A percentile compares a stretch with the other conserved stretches of the same genome.
Conservation (phyloP, 2,113 vertebrate genomes). For the Phocoena sinus region DNA sequence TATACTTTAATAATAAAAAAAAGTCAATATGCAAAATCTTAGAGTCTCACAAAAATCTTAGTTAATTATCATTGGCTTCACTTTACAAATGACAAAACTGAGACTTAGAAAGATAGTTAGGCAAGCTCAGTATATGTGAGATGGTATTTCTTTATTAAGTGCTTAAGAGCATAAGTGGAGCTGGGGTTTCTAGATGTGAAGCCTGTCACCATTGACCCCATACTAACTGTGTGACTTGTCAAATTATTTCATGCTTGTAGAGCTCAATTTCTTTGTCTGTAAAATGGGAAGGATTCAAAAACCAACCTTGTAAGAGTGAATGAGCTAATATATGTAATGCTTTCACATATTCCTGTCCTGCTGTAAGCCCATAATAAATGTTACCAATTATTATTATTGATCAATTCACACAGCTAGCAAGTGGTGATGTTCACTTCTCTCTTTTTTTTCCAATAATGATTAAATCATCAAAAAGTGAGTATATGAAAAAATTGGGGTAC, state of each 20-base stretch:
- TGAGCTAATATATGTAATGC: not conserved
- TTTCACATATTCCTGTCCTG: not conserved
- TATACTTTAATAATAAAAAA: not conserved
- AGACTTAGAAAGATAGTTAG: not conserved
- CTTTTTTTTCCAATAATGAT: not conserved
- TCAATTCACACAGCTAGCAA: not conserved
- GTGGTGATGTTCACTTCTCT: not conserved
- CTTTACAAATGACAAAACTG: not conserved
- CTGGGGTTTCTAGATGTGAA: not conserved
- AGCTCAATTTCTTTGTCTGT: not conserved
- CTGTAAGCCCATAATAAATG: not conserved
- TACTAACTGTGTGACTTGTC: not conserved
- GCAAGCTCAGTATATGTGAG: not conserved
- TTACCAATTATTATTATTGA: not conserved
- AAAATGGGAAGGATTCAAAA: not conserved
- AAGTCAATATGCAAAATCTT: not conserved
- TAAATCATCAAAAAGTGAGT: not conserved
- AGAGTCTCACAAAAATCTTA: not conserved
- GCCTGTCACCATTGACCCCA: not conserved
- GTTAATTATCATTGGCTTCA: not conserved
- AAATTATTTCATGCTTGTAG: not conserved
- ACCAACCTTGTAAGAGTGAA: not conserved
- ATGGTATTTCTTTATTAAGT: not conserved
- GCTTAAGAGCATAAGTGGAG: not conserved
- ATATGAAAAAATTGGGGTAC: not conserved